phyloP scores from a whole-genome alignment of 2,797 vertebrate species.

The Tenualosa thibaudeaui region DNA sequence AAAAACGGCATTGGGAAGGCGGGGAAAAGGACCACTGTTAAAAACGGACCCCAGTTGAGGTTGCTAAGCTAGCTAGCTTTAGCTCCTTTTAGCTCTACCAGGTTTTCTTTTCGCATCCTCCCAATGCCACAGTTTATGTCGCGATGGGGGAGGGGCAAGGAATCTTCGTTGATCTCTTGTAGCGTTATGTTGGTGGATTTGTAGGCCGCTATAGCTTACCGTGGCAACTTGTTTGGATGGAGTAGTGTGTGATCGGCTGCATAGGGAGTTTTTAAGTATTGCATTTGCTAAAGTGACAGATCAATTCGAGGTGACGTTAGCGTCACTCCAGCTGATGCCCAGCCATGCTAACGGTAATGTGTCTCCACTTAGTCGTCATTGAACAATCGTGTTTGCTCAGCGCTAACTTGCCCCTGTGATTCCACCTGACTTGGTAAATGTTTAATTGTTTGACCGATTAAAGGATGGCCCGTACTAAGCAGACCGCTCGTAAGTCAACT shows the following conservation, averaged over 20 bases:
- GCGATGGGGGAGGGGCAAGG: neutral
- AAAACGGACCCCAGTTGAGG: neutral
- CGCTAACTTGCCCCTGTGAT: neutral
- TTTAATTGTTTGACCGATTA: neutral
- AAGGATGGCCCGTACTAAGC: conserved; percentile 16
- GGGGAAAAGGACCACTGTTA: neutral
- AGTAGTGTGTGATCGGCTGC: too few species aligned
- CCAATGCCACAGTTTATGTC: neutral
- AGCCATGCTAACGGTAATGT: too few species aligned
- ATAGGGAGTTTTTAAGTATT: too few species aligned
- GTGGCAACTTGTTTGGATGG: too few species aligned
- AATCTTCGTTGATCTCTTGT: neutral
- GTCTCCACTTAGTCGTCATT: neutral
- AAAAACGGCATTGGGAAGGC: neutral
- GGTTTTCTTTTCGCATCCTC: neutral
- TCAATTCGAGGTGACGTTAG: neutral
- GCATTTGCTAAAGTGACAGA: neutral
- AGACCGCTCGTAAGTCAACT: conserved; percentile 14
- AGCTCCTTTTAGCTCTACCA: neutral
- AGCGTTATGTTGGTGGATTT: neutral
- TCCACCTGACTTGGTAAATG: neutral
- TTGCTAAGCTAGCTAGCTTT: conserved; percentile 6
- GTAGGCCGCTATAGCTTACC: neutral
- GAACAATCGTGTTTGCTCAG: neutral
- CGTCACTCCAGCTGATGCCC: neutral